A percentile compares a stretch with the other conserved stretches of the same genome.
phyloP scores from a whole-genome alignment of 2,113 vertebrate species.

The Laticauda colubrina region DNA sequence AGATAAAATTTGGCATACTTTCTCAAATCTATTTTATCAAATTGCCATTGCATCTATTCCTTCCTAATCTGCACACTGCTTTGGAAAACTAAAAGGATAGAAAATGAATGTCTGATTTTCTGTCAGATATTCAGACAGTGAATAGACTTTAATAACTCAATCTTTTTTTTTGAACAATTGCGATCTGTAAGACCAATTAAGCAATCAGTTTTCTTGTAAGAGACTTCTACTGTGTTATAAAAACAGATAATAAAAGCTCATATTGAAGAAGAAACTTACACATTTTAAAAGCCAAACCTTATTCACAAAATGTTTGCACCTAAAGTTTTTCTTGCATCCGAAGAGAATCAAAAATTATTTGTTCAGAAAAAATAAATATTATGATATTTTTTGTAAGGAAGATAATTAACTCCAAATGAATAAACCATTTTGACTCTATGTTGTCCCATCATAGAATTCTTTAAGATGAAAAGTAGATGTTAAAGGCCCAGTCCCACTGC shows the following conservation, averaged over 20 bases:
- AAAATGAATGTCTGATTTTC: conserved; percentile 7
- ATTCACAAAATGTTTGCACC: conserved; percentile 7
- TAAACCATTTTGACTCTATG: not conserved
- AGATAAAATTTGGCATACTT: not conserved
- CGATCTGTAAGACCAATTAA: conserved; percentile 28
- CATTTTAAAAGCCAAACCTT: not conserved
- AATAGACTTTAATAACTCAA: conserved; percentile 31
- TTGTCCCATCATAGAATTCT: not conserved
- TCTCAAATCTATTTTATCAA: conserved; percentile 29
- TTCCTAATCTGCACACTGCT: not conserved
- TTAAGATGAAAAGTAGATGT: not conserved
- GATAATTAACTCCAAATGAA: not conserved
- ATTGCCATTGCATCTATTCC: conserved; percentile 5
- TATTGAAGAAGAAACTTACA: conserved; percentile 9
- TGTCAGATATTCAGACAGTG: not conserved
- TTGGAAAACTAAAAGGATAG: conserved; percentile 19
- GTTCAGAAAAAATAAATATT: conserved; percentile 16
- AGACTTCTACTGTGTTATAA: not conserved
- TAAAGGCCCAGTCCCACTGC: not conserved
- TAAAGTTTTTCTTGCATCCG: not conserved
- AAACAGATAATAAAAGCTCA: conserved; percentile 2
- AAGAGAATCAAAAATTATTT: not conserved
- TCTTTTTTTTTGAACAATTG: not conserved
- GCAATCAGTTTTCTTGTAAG: not conserved
- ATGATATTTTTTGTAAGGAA: not conserved